Evolutionary conservation across 92 coral and sea anemone genomes (phyloP).

Genomic region (Umimayanthus kanabou): DNA sequence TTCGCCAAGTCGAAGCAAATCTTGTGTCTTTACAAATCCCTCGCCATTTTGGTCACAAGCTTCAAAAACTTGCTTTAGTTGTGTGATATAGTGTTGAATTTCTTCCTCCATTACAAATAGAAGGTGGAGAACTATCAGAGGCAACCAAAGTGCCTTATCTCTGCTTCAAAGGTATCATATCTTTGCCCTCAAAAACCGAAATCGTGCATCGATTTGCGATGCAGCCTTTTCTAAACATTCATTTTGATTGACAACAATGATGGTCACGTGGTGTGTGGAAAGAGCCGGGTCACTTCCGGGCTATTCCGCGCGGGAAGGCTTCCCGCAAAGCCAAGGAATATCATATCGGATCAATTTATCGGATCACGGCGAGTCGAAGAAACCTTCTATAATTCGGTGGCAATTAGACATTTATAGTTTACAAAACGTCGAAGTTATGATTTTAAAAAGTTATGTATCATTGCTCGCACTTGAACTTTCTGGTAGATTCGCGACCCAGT

Average conservation of each 20-base stretch:
- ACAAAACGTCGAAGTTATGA: neutral
- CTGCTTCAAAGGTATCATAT: constrained; percentile 56
- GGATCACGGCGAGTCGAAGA: no score
- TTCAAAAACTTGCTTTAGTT: constrained; percentile 90
- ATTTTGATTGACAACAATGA: constrained; percentile 70
- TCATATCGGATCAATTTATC: no score
- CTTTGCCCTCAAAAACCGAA: constrained; percentile 28
- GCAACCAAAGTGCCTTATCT: constrained; percentile 53
- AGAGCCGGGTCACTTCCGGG: constrained; percentile 12
- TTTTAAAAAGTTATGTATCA: no score
- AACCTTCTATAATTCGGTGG: neutral
- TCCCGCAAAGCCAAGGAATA: no score
- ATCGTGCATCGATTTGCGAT: constrained; percentile 38
- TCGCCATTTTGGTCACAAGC: constrained; percentile 99
- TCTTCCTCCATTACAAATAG: constrained; percentile 34
- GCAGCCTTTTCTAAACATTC: constrained; percentile 55
- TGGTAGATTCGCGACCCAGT: neutral
- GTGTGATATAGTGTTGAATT: constrained; percentile 65
- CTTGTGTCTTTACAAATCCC: constrained; percentile 96
- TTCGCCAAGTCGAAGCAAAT: constrained; percentile 88
- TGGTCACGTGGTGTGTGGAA: constrained; percentile 68
- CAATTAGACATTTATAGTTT: neutral
- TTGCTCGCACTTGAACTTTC: neutral
- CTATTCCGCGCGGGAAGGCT: neutral
- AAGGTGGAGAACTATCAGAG: constrained; percentile 21